Percentiles rank a stretch among this genome's conserved stretches.
phyloP scores from a whole-genome alignment of 2,113 vertebrate species.

The Pseudolaguvia tuberculata region DNA sequence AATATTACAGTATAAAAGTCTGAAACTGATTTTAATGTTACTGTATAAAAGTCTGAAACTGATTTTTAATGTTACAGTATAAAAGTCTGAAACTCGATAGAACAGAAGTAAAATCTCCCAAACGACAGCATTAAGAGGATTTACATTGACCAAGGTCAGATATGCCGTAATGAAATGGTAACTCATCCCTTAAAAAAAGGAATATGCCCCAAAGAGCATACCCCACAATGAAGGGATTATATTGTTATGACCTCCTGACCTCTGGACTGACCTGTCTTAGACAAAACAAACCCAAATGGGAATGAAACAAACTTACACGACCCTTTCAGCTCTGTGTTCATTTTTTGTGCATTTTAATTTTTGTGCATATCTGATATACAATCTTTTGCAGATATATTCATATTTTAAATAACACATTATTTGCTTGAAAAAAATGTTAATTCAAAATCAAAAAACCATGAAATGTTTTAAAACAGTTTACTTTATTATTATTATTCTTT shows the following conservation, averaged over 20 bases:
- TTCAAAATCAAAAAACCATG: constrained; percentile 53
- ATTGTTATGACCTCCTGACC: not conserved
- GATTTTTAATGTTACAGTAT: no score
- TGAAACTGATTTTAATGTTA: not conserved
- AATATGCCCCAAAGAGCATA: not conserved
- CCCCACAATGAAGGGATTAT: not conserved
- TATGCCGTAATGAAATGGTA: no score
- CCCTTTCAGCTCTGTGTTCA: constrained; percentile 49
- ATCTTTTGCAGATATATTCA: constrained; percentile 51
- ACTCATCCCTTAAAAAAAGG: not conserved
- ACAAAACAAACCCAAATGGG: not conserved
- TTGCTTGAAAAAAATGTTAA: constrained; percentile 35
- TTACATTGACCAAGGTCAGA: not conserved
- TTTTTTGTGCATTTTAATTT: constrained; percentile 54
- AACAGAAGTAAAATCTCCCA: not conserved
- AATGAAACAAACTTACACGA: constrained; percentile 51
- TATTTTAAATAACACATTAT: constrained; percentile 47
- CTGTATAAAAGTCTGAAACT: not conserved
- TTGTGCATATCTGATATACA: constrained; percentile 55
- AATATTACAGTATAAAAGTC: no score
- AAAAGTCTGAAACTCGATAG: not conserved
- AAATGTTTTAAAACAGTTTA: constrained; percentile 88
- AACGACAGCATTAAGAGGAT: not conserved
- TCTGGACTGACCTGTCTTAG: not conserved
- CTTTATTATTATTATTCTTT: constrained; percentile 74